Evolutionary conservation across 2,888 invertebrate species (phyloP).

Genomic region (Cremastinae sp.): DNA sequence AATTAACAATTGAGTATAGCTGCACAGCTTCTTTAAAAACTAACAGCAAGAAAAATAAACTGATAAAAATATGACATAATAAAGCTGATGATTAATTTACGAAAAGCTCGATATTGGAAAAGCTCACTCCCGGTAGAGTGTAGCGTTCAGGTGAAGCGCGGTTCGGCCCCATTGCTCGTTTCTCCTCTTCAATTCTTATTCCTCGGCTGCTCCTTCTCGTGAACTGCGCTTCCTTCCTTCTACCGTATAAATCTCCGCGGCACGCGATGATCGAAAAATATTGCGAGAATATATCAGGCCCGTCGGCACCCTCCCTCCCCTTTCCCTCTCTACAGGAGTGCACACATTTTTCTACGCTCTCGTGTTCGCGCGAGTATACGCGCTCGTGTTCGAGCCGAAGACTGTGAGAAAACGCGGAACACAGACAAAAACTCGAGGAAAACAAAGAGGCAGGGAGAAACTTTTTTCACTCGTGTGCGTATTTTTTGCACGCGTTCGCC

Average conservation of each 20-base stretch:
- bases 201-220: constrained; percentile 48
- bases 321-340: constrained; percentile 16
- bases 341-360: constrained; percentile 4
- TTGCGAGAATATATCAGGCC: constrained; percentile 80
- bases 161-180: constrained; percentile 63
- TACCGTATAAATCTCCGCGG: constrained; percentile 78
- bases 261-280: constrained; percentile 81
- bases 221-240: constrained; percentile 65
- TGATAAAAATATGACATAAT: constrained; percentile 5
- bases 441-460: too few relatives aligned
- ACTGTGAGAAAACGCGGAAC: too few relatives aligned
- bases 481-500: too few relatives aligned
- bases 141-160: constrained; percentile 78
- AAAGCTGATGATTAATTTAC: constrained; percentile 19
- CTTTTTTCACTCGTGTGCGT: too few relatives aligned
- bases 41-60: too few relatives aligned
- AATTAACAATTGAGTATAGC: too few relatives aligned
- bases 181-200: constrained; percentile 56
- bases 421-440: too few relatives aligned
- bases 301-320: constrained; percentile 73
- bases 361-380: constrained; percentile 16
- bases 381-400: constrained; percentile 47
- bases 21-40: too few relatives aligned
- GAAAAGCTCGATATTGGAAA: constrained; percentile 45
- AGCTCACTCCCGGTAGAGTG: neutral